Percentiles rank a stretch among this genome's conserved stretches.
phyloP scores from a whole-genome alignment of 2,797 vertebrate species.

The Simalia tracyae region DNA sequence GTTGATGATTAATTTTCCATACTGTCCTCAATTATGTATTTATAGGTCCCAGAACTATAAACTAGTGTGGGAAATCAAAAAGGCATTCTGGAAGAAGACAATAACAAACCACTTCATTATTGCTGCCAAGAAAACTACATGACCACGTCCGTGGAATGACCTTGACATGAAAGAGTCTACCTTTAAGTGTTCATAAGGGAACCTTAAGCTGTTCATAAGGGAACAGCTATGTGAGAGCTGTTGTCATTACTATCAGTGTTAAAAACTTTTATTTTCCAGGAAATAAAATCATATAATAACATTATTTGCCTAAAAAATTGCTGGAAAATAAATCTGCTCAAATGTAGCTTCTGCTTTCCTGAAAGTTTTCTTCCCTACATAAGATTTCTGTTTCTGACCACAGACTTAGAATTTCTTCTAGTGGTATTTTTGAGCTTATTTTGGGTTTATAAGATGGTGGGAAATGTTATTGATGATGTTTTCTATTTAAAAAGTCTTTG shows the following conservation, averaged over 20 bases:
- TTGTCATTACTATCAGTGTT: background rate
- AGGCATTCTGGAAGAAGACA: background rate
- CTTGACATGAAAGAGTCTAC: background rate
- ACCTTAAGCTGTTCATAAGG: background rate
- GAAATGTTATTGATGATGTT: background rate
- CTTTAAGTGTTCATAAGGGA: background rate
- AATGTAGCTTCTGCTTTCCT: background rate
- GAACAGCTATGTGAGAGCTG: background rate
- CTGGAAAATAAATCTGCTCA: background rate
- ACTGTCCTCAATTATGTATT: background rate
- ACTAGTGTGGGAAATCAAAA: background rate
- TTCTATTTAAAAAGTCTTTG: too few species aligned
- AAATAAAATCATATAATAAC: background rate
- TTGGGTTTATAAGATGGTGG: background rate
- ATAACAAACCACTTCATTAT: background rate
- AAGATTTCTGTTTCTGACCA: background rate
- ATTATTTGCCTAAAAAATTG: background rate
- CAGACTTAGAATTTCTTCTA: background rate
- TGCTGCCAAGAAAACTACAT: background rate
- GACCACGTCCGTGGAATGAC: background rate
- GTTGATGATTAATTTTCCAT: background rate
- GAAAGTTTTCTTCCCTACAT: background rate
- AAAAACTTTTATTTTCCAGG: background rate
- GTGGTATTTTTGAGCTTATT: background rate
- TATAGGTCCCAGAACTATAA: background rate